Evolutionary conservation across 2,113 vertebrate genomes (phyloP).

Genomic region (Lepus timidus): DNA sequence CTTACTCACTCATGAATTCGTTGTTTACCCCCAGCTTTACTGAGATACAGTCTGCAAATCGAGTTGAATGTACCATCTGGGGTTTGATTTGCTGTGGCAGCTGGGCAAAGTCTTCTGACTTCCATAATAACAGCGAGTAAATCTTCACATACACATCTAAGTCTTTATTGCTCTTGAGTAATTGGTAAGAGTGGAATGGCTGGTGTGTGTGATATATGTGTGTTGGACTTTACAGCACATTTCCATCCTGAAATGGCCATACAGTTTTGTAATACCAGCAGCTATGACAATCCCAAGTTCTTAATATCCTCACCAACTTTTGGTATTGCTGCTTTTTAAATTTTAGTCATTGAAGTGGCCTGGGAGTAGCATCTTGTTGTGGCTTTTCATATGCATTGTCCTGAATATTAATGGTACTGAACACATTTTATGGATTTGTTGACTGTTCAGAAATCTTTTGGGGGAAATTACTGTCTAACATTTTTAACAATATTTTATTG

Average conservation of each 20-base stretch:
- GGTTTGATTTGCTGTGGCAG: not conserved
- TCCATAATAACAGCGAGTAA: too few species aligned
- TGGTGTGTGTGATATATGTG: too few species aligned
- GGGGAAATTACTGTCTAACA: not conserved
- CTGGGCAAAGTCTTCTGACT: not conserved
- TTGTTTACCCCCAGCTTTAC: too few species aligned
- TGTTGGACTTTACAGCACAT: too few species aligned
- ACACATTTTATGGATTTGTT: not conserved
- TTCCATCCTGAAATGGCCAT: too few species aligned
- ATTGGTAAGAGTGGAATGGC: not conserved
- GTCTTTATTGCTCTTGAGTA: not conserved
- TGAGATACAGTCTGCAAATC: not conserved
- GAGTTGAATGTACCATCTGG: not conserved
- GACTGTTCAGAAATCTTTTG: not conserved
- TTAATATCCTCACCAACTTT: not conserved
- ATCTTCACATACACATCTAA: too few species aligned
- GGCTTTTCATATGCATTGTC: not conserved
- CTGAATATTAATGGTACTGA: not conserved
- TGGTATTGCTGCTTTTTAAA: not conserved
- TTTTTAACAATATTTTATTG: not conserved
- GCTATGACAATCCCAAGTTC: not conserved
- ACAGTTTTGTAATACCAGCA: too few species aligned
- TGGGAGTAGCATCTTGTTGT: not conserved
- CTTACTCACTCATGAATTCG: not conserved
- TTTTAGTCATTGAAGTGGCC: not conserved